Percentiles rank a stretch among this genome's conserved stretches.
Evolutionary conservation across 2,888 invertebrate genomes (phyloP).

Genomic region (Drosophila buzzatii): DNA sequence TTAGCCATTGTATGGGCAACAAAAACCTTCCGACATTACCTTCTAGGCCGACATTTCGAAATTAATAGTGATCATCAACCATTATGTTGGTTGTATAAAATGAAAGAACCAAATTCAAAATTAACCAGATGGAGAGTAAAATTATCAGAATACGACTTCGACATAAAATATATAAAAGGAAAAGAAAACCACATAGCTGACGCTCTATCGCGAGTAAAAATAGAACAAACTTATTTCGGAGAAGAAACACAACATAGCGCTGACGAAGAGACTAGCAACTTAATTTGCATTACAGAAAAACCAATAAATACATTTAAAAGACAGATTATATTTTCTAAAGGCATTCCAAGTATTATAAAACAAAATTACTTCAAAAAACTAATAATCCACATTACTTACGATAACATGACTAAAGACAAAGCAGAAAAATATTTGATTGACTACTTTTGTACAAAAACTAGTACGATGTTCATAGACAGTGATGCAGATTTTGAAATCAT

Average conservation of each 20-base stretch:
- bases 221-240: too few species aligned
- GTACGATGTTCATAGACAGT: neutral
- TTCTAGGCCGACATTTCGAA: neutral
- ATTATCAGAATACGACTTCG: neutral
- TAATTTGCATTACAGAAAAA: too few species aligned
- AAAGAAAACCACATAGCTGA: neutral
- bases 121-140: neutral
- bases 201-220: too few species aligned
- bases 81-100: neutral
- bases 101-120: neutral
- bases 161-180: too few species aligned
- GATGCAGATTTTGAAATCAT: neutral
- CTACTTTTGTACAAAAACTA: neutral
- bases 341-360: too few species aligned
- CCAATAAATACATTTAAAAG: too few species aligned
- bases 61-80: neutral
- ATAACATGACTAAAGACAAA: constrained; percentile 1
- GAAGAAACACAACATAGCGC: too few species aligned
- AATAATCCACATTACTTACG: neutral
- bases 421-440: neutral
- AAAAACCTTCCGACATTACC: neutral
- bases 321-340: too few species aligned
- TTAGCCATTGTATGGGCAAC: neutral
- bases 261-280: too few species aligned
- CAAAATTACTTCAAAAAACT: too few species aligned